A percentile compares a stretch with the other conserved stretches of the same genome.
Conservation (phyloP, 2,113 vertebrate species). For the Coptodon rendalli region DNA sequence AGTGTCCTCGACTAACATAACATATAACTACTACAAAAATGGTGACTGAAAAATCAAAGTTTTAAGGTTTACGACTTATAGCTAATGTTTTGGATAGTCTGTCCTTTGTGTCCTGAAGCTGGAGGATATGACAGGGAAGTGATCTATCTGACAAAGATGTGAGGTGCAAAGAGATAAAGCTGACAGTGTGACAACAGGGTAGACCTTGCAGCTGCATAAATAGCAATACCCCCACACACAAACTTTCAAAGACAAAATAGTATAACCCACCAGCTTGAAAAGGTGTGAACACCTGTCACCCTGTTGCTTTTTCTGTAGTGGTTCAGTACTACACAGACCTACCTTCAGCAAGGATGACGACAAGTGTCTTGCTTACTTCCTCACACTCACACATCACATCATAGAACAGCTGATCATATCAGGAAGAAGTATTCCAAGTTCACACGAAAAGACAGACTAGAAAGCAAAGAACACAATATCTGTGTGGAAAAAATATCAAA, state of each 20-base stretch:
- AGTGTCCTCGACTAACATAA: neutral
- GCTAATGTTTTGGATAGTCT: neutral
- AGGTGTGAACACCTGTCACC: neutral
- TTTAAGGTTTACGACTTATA: neutral
- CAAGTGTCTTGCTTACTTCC: neutral
- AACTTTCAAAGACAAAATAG: neutral
- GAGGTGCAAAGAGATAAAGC: neutral
- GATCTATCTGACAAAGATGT: neutral
- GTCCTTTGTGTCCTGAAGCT: neutral
- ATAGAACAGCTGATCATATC: neutral
- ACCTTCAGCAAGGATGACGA: neutral
- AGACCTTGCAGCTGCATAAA: neutral
- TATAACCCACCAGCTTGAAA: neutral
- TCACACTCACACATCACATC: neutral
- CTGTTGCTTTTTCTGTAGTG: neutral
- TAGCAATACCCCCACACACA: neutral
- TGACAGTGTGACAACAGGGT: conserved; percentile 5
- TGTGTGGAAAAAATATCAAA: neutral
- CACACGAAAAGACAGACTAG: neutral
- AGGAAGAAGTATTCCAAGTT: neutral
- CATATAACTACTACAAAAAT: neutral
- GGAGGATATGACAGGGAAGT: neutral
- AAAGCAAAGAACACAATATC: neutral
- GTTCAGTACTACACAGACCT: neutral
- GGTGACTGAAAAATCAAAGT: neutral